Percentiles rank a stretch among this genome's conserved stretches.
Conservation (phyloP, 30 jellyfish, hydroid and myxozoan species). For the Sanderia malayensis region DNA sequence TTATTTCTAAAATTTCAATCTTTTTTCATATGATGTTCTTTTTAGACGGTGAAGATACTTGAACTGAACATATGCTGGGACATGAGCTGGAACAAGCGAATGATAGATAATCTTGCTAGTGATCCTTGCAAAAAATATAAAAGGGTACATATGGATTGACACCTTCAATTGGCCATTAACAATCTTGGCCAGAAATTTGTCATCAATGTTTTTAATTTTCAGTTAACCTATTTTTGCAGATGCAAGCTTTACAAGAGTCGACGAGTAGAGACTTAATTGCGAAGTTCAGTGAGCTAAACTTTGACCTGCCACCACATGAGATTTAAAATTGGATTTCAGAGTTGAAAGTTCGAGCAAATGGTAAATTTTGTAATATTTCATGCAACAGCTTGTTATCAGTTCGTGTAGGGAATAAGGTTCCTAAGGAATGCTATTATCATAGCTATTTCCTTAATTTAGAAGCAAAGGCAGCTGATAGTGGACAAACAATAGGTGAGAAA, state of each 20-base stretch:
- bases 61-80: not conserved
- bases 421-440: not conserved
- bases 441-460: not conserved
- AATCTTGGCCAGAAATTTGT: too few species aligned
- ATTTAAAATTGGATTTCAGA: not conserved
- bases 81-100: not conserved
- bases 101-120: not conserved
- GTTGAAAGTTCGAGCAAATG: not conserved
- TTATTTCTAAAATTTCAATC: too few species aligned
- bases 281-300: not conserved
- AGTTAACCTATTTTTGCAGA: too few species aligned
- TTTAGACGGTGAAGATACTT: not conserved
- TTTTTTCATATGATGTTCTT: too few species aligned
- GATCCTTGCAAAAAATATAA: not conserved
- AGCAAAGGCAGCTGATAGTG: not conserved
- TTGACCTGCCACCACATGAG: not conserved
- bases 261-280: too few species aligned
- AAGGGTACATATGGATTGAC: not conserved
- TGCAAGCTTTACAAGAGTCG: too few species aligned
- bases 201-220: too few species aligned
- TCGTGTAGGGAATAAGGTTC: too few species aligned
- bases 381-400: too few species aligned
- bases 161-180: too few species aligned
- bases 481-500: not conserved
- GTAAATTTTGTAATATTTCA: too few species aligned